These are phyloP conservation scores for Dolichomitus sp. DNA, from an alignment of 2,888 invertebrate species.

Conservation along the genomic window DNA sequence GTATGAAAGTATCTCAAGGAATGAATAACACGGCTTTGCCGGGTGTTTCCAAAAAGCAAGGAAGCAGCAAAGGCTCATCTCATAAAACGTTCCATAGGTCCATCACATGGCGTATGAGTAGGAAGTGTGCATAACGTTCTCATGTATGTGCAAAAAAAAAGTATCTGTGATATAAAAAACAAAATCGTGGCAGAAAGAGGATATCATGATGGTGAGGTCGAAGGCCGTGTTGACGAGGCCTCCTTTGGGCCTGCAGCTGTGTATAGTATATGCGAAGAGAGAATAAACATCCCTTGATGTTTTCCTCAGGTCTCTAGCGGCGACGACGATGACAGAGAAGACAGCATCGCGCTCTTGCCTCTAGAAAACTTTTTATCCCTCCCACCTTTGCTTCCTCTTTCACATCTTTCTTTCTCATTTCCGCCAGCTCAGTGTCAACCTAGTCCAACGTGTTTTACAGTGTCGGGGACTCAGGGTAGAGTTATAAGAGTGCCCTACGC, in stretches of 20 bases:
- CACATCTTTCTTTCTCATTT: constrained; percentile 35
- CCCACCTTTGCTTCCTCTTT: constrained; percentile 28
- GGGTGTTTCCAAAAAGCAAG: constrained; percentile 2
- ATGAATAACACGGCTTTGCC: constrained; percentile 20
- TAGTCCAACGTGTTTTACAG: constrained; percentile 28
- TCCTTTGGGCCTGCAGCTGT: constrained; percentile 37
- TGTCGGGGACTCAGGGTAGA: background rate
- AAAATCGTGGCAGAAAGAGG: constrained; percentile 30
- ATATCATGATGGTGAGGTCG: constrained; percentile 27
- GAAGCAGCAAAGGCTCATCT: constrained; percentile 24
- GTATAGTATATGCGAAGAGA: constrained; percentile 54
- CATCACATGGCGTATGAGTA: constrained; percentile 23
- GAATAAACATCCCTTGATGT: constrained; percentile 70
- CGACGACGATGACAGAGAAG: constrained; percentile 38
- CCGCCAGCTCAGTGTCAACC: constrained; percentile 41
- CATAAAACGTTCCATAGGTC: constrained; percentile 6
- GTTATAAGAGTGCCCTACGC: constrained; percentile 16
- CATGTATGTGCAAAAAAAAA: constrained; percentile 15
- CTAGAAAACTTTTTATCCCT: constrained; percentile 38
- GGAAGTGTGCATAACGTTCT: constrained; percentile 32
- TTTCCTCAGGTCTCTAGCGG: constrained; percentile 56
- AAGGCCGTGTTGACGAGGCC: constrained; percentile 38
- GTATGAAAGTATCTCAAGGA: constrained; percentile 14
- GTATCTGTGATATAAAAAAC: constrained; percentile 36
- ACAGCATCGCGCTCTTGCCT: constrained; percentile 27